These are phyloP conservation scores for Accipiter cooperii DNA, from an alignment of 2,113 vertebrate genomes.

Conservation along the genomic window DNA sequence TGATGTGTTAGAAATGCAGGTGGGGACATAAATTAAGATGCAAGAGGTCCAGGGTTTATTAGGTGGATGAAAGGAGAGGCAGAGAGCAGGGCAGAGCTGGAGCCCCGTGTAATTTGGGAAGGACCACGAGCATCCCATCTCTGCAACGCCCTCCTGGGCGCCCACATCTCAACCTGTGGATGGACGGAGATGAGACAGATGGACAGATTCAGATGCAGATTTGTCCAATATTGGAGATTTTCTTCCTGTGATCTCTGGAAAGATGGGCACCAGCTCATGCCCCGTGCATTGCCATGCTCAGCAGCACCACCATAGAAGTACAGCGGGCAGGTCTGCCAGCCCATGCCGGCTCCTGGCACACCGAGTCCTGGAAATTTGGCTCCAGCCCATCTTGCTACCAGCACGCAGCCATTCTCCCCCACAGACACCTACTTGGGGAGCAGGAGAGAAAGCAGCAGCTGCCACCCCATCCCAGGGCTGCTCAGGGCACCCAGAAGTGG, in stretches of 20 bases:
- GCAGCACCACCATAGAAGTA: not conserved
- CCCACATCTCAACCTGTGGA: accelerated
- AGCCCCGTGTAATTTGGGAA: not conserved
- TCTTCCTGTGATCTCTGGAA: not conserved
- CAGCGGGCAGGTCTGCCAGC: not conserved
- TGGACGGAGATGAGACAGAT: accelerated
- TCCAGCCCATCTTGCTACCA: not conserved
- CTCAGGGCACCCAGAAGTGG: not conserved
- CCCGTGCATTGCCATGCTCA: accelerated
- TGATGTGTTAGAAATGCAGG: accelerated
- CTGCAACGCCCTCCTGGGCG: not conserved
- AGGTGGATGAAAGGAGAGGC: not conserved
- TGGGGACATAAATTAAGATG: not conserved
- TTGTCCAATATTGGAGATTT: not conserved
- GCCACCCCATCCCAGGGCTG: accelerated
- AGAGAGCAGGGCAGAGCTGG: not conserved
- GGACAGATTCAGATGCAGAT: not conserved
- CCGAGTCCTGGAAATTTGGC: not conserved
- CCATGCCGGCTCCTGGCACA: not conserved
- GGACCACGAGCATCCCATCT: not conserved
- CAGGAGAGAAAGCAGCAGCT: not conserved
- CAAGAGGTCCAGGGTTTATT: not conserved
- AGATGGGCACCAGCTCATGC: not conserved
- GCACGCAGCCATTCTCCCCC: not conserved
- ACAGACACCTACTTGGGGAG: not conserved